These are phyloP conservation scores for Dynastes tityus DNA, from an alignment of 2,888 invertebrate genomes.

Conservation along the genomic window DNA sequence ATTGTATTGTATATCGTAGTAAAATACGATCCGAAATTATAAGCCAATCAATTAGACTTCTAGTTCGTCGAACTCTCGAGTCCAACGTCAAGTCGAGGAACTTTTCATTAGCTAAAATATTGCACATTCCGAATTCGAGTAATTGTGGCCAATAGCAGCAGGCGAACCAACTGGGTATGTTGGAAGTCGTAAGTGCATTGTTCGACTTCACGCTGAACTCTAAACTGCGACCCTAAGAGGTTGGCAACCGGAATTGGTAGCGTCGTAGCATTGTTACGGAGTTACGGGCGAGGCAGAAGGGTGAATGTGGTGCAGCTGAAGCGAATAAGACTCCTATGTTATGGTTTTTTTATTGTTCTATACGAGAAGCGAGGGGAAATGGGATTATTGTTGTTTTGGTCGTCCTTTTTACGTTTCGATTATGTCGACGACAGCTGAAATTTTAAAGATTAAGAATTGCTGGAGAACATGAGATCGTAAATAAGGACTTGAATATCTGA, in stretches of 20 bases:
- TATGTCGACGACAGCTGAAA: too few species aligned
- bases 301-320: too few species aligned
- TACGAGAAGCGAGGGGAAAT: too few species aligned
- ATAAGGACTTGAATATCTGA: too few species aligned
- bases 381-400: too few species aligned
- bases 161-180: neutral
- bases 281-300: too few species aligned
- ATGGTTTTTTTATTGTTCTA: too few species aligned
- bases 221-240: constrained; percentile 19
- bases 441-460: too few species aligned
- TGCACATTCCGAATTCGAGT: constrained; percentile 58
- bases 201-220: constrained; percentile 53
- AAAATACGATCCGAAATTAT: constrained; percentile 39
- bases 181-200: constrained; percentile 49
- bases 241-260: neutral
- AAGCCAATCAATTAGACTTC: constrained; percentile 45
- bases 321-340: too few species aligned
- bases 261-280: too few species aligned
- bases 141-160: constrained; percentile 30
- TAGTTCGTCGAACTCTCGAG: neutral
- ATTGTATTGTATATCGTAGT: neutral
- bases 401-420: too few species aligned
- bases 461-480: too few species aligned
- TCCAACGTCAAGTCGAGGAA: constrained; percentile 51
- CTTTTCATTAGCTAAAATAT: constrained; percentile 55